Percentiles rank a stretch among this genome's conserved stretches.
These are phyloP conservation scores for Leptodirus hochenwartii DNA, from an alignment of 2,888 invertebrate genomes.

Conservation along the genomic window DNA sequence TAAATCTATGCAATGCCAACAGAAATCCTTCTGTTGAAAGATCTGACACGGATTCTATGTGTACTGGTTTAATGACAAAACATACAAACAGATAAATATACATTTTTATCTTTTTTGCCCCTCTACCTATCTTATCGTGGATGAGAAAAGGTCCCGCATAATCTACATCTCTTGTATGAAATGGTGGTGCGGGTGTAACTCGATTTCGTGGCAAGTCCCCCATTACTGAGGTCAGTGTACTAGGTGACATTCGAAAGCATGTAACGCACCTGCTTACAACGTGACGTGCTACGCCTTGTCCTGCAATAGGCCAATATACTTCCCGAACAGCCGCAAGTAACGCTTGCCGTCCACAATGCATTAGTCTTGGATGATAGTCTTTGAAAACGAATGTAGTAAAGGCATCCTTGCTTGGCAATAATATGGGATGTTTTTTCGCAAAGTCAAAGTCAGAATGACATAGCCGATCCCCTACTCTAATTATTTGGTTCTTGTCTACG, in stretches of 20 bases:
- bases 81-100: slow-evolving; percentile 3
- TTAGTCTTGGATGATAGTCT: slow-evolving; percentile 3
- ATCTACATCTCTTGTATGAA: slow-evolving; percentile 10
- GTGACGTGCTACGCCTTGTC: slow-evolving; percentile 10
- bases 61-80: slow-evolving; percentile 7
- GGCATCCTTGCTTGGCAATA: slow-evolving; percentile 11
- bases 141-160: slow-evolving; percentile 9
- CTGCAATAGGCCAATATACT: slow-evolving; percentile 13
- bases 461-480: slow-evolving; percentile 13
- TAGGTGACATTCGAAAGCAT: slow-evolving; percentile 10
- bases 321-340: slow-evolving; percentile 7
- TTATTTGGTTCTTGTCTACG: slow-evolving; percentile 9
- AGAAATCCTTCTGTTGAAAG: slow-evolving; percentile 7
- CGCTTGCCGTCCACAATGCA: slow-evolving; percentile 8
- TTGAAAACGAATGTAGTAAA: slow-evolving; percentile 4
- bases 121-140: slow-evolving; percentile 2
- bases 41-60: slow-evolving; percentile 7
- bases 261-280: slow-evolving; percentile 12
- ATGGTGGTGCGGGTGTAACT: slow-evolving; percentile 8
- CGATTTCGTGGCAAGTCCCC: slow-evolving; percentile 13
- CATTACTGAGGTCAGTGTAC: slow-evolving; percentile 12
- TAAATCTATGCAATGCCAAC: slow-evolving; percentile 6
- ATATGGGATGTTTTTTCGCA: slow-evolving; percentile 11
- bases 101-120: not conserved
- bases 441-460: slow-evolving; percentile 8